Conservation (phyloP, 2,113 vertebrate species). For the Nycticryphes semicollaris region DNA sequence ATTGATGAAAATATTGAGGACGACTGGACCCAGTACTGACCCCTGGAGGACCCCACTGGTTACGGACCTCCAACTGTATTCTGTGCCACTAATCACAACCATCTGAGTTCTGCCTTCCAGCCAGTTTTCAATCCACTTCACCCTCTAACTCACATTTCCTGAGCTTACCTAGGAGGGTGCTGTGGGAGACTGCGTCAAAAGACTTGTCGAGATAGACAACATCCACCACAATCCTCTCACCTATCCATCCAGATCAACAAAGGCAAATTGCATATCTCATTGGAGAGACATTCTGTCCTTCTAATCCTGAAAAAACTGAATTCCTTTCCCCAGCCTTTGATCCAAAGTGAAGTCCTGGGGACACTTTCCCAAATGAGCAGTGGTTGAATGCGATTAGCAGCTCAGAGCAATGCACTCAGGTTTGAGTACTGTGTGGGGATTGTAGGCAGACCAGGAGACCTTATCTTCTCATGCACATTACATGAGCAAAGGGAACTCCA, state of each 20-base stretch:
- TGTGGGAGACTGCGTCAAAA: too few species aligned
- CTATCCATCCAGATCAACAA: background rate
- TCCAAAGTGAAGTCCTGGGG: background rate
- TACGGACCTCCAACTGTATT: too few species aligned
- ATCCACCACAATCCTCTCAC: too few species aligned
- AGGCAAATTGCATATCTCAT: background rate
- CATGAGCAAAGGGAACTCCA: background rate
- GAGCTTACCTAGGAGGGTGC: too few species aligned
- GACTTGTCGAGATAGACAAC: background rate
- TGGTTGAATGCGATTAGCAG: fast-evolving
- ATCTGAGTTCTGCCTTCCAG: too few species aligned
- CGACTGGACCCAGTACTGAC: too few species aligned
- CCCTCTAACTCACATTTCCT: too few species aligned
- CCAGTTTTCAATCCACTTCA: too few species aligned
- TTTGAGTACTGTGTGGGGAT: background rate
- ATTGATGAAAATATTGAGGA: too few species aligned
- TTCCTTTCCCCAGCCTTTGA: background rate
- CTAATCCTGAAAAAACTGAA: background rate
- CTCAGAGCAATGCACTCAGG: fast-evolving
- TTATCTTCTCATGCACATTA: background rate
- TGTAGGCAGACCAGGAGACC: background rate
- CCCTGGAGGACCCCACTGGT: too few species aligned
- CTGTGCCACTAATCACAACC: too few species aligned
- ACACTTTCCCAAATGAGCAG: background rate
- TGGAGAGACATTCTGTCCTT: background rate